Percentiles rank a stretch among this genome's conserved stretches.
Evolutionary conservation across 2,113 vertebrate species (phyloP).

Genomic region (Austrofundulus limnaeus): DNA sequence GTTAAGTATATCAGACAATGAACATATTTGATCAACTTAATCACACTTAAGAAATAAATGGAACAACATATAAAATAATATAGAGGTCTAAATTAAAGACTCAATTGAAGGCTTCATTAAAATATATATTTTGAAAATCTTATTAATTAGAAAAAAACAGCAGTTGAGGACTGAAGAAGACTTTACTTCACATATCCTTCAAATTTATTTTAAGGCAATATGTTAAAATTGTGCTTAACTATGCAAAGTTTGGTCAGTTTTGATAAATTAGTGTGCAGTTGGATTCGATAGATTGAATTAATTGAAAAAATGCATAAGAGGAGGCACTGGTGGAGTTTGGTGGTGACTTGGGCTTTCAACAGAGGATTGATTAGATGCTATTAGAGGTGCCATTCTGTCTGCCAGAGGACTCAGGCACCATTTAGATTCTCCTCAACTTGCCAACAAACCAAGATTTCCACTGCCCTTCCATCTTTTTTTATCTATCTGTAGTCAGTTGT

Average conservation of each 20-base stretch:
- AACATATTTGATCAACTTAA: no score
- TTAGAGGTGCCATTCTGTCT: constrained; percentile 64
- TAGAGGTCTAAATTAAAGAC: no score
- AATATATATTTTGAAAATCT: no score
- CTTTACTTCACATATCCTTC: not conserved
- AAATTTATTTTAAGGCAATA: not conserved
- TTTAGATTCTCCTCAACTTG: constrained; percentile 53
- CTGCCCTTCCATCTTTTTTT: constrained; percentile 19
- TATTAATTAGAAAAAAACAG: not conserved
- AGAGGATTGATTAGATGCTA: constrained; percentile 59
- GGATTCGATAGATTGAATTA: not conserved
- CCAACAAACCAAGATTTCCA: constrained; percentile 45
- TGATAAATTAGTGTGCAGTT: not conserved
- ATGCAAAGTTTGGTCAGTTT: not conserved
- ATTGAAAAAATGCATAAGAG: constrained; percentile 4
- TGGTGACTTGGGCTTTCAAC: constrained; percentile 11
- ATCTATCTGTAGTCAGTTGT: constrained; percentile 10
- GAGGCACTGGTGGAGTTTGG: constrained; percentile 25
- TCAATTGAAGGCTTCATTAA: no score
- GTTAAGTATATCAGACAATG: no score
- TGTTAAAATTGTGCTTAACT: no score
- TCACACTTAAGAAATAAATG: not conserved
- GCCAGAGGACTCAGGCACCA: constrained; percentile 48
- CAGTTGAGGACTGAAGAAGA: no score
- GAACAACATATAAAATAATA: no score